Base-by-base conservation (phyloP, 2,113 vertebrate species). In the Okapia johnstoni region DNA sequence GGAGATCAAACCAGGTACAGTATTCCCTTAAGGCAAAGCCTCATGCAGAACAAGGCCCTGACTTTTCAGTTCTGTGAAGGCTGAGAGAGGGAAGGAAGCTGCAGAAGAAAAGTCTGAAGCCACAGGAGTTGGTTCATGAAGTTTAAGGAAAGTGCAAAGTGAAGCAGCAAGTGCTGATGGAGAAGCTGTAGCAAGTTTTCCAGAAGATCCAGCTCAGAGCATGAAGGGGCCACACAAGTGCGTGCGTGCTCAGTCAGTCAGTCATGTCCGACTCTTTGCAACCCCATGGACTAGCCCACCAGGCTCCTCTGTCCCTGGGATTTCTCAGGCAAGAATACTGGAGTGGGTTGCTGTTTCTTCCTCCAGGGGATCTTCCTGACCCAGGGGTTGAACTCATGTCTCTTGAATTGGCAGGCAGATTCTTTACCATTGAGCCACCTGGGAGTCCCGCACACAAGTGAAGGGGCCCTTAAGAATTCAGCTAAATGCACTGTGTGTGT, bases 181-280 rank as follows among this genome's bases (percentile, higher is more conserved):
- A 54, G 33, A 25, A 23, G 79, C 50, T 13, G 33, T 21, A 14
- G 48, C 48, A 21, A 21, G 48, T 80, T 80, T 33, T 48, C 17
- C 50, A 54, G 21, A n/a, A 83, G 50, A 25, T 36, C 33, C 6
- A 14, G 33, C 80, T 36, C 33, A 2, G 50, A 2, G 21, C 11
- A 25, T 25, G 50, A 36, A 21, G 80, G 21, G 79, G 30, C 48
- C 30, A 7, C 28, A 33, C 43, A 48, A 26, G 70, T 43, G 6
- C 6, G 0, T 26, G 70, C 26, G 40, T 43, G 70, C 23, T 40
- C n/a, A 36, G 9, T 40, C 2, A 2, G 19, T 10, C 70, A 15
- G 70, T 26, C 23, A 0, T 43, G 40, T 76, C 70, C 2, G 0
- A 2, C 25, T 43, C 70, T 73, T 23, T 76, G 23, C 0, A 1